Conservation (phyloP, 2,888 invertebrate species). For the Tridacna crocea region DNA sequence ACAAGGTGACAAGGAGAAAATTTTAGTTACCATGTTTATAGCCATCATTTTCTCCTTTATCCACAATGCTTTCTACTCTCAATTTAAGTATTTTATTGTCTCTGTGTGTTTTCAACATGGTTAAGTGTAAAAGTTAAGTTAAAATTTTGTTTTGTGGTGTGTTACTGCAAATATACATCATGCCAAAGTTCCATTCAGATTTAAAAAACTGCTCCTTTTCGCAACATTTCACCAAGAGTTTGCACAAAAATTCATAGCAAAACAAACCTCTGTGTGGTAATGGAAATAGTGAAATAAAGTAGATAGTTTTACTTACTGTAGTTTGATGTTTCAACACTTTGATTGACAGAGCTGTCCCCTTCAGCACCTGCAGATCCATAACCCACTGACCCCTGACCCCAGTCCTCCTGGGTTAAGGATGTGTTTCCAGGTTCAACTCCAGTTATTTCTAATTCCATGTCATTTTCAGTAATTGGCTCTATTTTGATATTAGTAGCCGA, state of each 20-base stretch:
- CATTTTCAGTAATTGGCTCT: constrained; percentile 60
- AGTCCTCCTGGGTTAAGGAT: constrained; percentile 23
- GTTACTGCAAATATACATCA: no score
- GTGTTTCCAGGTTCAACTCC: constrained; percentile 53
- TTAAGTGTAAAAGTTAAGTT: no score
- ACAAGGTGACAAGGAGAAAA: no score
- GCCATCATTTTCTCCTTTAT: background rate
- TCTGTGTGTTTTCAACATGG: no score
- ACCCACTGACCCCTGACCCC: constrained; percentile 31
- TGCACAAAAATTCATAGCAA: no score
- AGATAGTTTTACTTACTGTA: constrained; percentile 47
- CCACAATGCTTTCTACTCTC: no score
- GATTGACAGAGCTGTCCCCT: constrained; percentile 27
- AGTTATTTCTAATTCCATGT: constrained; percentile 58
- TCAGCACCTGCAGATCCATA: constrained; percentile 3
- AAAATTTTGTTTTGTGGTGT: no score
- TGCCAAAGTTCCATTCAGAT: no score
- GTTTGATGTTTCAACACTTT: constrained; percentile 35
- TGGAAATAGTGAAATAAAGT: background rate
- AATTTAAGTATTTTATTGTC: no score
- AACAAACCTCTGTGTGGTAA: background rate
- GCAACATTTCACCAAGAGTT: no score
- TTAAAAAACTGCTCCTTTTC: no score
- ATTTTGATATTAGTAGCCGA: constrained; percentile 51
- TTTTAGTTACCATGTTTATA: background rate